These are phyloP conservation scores for Myotis myotis DNA, from an alignment of 2,797 vertebrate genomes.

Conservation along the genomic window DNA sequence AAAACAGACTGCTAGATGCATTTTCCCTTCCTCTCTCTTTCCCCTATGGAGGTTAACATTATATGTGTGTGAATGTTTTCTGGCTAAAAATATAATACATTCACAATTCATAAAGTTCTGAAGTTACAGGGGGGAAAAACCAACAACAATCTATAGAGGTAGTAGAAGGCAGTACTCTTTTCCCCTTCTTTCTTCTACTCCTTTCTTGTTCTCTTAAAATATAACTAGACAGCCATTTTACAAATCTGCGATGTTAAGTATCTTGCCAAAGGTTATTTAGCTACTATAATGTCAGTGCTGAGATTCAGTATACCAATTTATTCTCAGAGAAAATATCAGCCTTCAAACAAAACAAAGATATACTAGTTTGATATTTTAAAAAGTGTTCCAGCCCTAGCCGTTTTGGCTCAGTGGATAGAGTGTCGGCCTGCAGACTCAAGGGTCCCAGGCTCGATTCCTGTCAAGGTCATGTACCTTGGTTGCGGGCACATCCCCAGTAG, in stretches of 20 bases:
- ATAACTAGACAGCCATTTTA: not conserved
- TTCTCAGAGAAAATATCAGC: conserved; percentile 6
- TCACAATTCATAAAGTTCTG: not conserved
- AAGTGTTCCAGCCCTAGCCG: not conserved
- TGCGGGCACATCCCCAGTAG: no score
- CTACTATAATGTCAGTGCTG: not conserved
- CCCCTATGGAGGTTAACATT: not conserved
- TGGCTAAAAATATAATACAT: not conserved
- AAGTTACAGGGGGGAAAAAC: not conserved
- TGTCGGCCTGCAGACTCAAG: no score
- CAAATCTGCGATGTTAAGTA: not conserved
- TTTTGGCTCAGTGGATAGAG: no score
- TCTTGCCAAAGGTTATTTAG: not conserved
- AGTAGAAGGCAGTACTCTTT: not conserved
- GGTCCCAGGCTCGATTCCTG: no score
- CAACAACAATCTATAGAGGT: not conserved
- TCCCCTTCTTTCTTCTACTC: not conserved
- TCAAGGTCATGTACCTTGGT: no score
- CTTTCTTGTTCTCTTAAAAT: not conserved
- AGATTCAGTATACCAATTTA: not conserved
- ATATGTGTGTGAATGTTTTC: not conserved
- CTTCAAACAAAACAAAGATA: not conserved
- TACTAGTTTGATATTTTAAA: not conserved
- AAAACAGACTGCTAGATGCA: not conserved
- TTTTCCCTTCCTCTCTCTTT: not conserved